These are phyloP conservation scores for Lonchura striata DNA, from an alignment of 2,113 vertebrate genomes.

Conservation along the genomic window DNA sequence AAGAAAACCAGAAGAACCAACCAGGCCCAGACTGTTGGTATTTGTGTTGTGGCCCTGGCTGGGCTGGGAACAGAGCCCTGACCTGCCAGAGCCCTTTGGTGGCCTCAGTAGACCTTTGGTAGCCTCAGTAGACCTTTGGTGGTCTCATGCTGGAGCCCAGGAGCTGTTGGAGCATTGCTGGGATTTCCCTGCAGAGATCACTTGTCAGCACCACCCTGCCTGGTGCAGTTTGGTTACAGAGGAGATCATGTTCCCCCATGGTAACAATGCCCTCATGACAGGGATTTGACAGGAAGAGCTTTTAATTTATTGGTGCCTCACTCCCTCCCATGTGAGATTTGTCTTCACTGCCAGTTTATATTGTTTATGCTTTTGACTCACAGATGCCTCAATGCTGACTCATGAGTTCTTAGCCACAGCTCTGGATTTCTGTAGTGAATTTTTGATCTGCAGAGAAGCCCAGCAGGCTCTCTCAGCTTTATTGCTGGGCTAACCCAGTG, in stretches of 20 bases:
- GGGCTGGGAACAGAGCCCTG: conserved; percentile 1
- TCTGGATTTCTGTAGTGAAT: neutral
- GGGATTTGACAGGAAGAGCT: conserved; percentile 45
- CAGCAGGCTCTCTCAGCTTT: neutral
- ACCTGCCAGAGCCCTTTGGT: conserved; percentile 32
- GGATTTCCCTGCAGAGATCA: conserved; percentile 49
- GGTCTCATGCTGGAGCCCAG: neutral
- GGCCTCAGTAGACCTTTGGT: neutral
- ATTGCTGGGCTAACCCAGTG: neutral
- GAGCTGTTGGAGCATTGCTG: conserved; percentile 9
- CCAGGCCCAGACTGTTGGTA: neutral
- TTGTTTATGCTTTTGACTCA: neutral
- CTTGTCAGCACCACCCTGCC: conserved; percentile 4
- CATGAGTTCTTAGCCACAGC: conserved; percentile 6
- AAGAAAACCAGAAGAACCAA: neutral
- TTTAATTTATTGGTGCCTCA: conserved; percentile 33
- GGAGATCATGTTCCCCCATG: neutral
- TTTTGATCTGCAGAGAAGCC: neutral
- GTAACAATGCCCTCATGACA: conserved; percentile 3
- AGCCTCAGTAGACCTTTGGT: neutral
- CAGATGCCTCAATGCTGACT: conserved; percentile 33
- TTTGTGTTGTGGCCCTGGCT: no score
- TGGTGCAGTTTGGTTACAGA: neutral
- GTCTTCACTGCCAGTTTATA: neutral
- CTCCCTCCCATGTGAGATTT: conserved; percentile 24